These are phyloP conservation scores for Leptoclinus maculatus DNA, from an alignment of 2,797 vertebrate genomes.

Conservation along the genomic window DNA sequence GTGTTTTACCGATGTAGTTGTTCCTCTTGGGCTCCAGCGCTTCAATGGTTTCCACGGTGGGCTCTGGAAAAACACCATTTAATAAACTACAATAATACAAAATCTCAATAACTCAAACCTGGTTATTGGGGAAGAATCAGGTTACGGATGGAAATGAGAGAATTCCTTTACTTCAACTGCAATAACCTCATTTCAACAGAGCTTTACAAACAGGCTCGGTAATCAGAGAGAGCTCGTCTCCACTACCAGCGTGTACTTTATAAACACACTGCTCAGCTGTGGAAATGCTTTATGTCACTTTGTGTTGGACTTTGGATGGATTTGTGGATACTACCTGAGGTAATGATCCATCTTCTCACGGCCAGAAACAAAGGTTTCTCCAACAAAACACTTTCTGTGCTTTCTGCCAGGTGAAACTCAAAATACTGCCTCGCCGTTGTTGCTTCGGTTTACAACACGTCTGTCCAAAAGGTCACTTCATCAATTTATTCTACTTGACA, in stretches of 20 bases:
- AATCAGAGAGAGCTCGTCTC: background rate
- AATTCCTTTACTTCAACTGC: background rate
- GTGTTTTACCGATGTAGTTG: conserved; percentile 66
- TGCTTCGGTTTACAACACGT: no score
- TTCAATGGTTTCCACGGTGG: conserved; percentile 23
- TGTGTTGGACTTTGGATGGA: background rate
- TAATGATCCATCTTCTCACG: background rate
- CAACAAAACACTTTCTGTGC: no score
- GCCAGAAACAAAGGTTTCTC: background rate
- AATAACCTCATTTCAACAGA: background rate
- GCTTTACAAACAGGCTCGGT: no score
- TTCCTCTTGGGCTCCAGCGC: conserved; percentile 34
- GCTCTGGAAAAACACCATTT: conserved; percentile 57
- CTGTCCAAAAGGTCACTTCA: no score
- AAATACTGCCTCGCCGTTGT: no score
- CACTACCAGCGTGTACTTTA: no score
- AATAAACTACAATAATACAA: background rate
- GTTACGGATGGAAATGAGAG: background rate
- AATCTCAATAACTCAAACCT: background rate
- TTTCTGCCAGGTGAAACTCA: no score
- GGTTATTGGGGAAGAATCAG: background rate
- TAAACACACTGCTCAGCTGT: no score
- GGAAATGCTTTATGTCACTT: background rate
- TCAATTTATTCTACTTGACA: no score
- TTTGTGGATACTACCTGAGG: background rate